These are phyloP conservation scores for Ictidomys tridecemlineatus DNA, from an alignment of 2,113 vertebrate genomes.

Conservation along the genomic window DNA sequence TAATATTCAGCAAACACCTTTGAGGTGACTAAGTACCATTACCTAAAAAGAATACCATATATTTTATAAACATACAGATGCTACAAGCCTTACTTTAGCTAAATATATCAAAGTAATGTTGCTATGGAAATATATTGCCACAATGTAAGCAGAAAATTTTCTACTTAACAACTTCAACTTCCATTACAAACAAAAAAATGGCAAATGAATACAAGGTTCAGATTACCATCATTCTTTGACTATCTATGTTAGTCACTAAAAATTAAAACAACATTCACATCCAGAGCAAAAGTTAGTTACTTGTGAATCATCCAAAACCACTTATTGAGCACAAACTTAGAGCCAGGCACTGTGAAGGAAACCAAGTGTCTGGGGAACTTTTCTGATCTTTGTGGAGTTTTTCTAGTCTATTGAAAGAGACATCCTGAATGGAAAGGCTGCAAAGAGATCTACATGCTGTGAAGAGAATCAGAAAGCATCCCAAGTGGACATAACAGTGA, in stretches of 20 bases:
- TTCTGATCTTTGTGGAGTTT: not conserved
- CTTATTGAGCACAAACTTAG: not conserved
- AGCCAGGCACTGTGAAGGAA: not conserved
- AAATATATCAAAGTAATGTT: conserved; percentile 44
- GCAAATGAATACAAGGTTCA: not conserved
- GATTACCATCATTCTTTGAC: not conserved
- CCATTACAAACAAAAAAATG: conserved; percentile 32
- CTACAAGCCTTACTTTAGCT: conserved; percentile 32
- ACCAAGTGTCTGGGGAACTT: not conserved
- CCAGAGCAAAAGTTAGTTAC: not conserved
- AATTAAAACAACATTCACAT: not conserved
- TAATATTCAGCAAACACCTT: not conserved
- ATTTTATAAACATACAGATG: not conserved
- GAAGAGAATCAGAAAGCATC: not conserved
- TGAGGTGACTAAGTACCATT: not conserved
- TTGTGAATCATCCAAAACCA: not conserved
- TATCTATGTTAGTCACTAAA: not conserved
- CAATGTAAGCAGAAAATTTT: not conserved
- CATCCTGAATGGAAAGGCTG: not conserved
- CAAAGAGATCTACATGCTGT: not conserved
- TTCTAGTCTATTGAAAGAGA: not conserved
- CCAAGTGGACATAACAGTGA: not conserved
- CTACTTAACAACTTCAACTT: not conserved
- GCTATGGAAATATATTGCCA: conserved; percentile 49
- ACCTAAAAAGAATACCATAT: not conserved